Evolutionary conservation across 2,113 vertebrate genomes (phyloP), one percentile per base, ranked within the genome.

Genomic region (Siniperca knerii): DNA sequence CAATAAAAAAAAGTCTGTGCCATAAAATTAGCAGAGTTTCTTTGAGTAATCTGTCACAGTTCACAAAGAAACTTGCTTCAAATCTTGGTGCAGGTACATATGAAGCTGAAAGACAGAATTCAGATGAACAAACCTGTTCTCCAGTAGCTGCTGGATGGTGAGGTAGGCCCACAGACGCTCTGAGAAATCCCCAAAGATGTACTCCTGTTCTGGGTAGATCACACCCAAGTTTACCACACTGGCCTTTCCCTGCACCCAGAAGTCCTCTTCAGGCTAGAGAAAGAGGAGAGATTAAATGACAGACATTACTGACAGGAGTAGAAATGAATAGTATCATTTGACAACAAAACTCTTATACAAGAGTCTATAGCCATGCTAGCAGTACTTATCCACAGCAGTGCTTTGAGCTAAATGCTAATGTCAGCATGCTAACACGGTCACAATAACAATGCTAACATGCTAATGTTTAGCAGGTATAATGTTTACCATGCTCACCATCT

Each of bases 101-200:
- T 33, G 16, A 64, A 60, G 21, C 11, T 50, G 9, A 16, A 6
- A 16, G 54, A 54, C 35, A 52, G 4, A 21, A 18, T 42, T 33
- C 42, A 21, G 48, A 11, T 15, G 9, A 23, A 42, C 54, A 6
- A 33, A 97, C 97, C 93, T 88, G 64, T 96, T 95, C 33, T 93
- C 91, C 44, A 97, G 87, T 29, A 97, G 90, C 75, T 96, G 94
- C 65, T 96, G 95, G 89, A 97, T 96, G 79, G 95, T 96, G 80
- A 97, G 94, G 86, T 97, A 97, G 54, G 96, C 96, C 96, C 96
- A 97, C 50, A 97, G 95, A 25, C 95, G 94, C 83, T 97, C 96
- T 1, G 94, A 83, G 4, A 96, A 96, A 52, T 96, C 91, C 76
- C 95, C 95, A 89, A 96, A 95, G 81, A 97, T 93, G 78, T 97